These are phyloP conservation scores for Linurgus olivaceus DNA, from an alignment of 2,797 vertebrate species.

Conservation along the genomic window DNA sequence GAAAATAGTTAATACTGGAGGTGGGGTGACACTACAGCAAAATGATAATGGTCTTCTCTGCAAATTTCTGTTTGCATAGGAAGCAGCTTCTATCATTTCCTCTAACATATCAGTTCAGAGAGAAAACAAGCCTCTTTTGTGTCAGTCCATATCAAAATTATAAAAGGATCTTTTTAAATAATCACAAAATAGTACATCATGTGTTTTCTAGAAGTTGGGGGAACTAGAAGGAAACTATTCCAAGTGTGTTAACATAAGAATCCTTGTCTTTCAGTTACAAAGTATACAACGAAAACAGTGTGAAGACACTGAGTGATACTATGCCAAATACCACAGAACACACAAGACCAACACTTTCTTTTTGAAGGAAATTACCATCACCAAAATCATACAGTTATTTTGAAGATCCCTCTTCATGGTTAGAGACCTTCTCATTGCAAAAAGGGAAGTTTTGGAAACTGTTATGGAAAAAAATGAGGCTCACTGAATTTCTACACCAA, in stretches of 20 bases:
- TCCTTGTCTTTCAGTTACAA: neutral
- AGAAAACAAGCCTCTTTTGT: conserved; percentile 5
- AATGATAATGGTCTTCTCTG: neutral
- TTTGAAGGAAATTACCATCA: neutral
- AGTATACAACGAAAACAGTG: neutral
- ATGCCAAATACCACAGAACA: neutral
- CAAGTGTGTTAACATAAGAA: neutral
- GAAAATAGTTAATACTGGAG: neutral
- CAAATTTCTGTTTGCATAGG: neutral
- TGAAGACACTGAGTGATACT: neutral
- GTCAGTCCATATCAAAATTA: neutral
- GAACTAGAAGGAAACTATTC: neutral
- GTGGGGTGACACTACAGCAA: neutral
- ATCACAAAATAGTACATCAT: neutral
- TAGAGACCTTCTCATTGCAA: neutral
- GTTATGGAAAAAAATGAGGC: neutral
- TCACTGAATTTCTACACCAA: neutral
- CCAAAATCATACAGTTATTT: neutral
- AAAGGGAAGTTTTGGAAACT: neutral
- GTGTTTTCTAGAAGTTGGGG: neutral
- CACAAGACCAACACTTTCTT: neutral
- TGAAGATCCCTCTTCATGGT: neutral
- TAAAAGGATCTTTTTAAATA: conserved; percentile 3
- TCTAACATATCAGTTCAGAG: neutral
- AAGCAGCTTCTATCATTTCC: neutral